Conservation (phyloP, 2,888 invertebrate species). For the Herminia tarsipennalis region DNA sequence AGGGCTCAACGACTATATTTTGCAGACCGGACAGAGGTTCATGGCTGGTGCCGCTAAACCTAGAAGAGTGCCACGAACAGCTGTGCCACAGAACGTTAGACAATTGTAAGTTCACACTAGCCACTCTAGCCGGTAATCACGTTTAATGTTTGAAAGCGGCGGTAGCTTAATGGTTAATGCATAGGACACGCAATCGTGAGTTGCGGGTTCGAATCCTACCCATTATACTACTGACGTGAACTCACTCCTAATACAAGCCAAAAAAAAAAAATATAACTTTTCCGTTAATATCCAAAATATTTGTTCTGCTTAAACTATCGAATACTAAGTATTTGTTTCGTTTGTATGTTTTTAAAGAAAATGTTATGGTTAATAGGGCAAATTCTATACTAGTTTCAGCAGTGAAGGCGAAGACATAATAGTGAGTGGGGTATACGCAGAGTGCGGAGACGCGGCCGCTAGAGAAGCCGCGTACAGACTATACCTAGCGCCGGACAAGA, state of each 20-base stretch:
- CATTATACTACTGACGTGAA: too few relatives aligned
- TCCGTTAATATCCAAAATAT: too few relatives aligned
- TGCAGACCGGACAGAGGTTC: slow-evolving; percentile 93
- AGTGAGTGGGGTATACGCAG: slow-evolving; percentile 93
- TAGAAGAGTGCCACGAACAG: slow-evolving; percentile 87
- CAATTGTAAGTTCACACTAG: slow-evolving; percentile 87
- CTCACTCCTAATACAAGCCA: not conserved
- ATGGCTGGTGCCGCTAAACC: slow-evolving; percentile 91
- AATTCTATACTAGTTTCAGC: slow-evolving; percentile 78
- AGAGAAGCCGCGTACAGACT: slow-evolving; percentile 96
- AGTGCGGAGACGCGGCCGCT: slow-evolving; percentile 91
- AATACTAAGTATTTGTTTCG: too few relatives aligned
- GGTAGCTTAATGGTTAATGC: not conserved
- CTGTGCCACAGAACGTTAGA: slow-evolving; percentile 89
- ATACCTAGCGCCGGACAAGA: slow-evolving; percentile 91
- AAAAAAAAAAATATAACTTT: too few relatives aligned
- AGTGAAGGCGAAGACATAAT: slow-evolving; percentile 90
- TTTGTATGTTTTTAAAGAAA: too few relatives aligned
- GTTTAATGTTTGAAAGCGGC: not conserved
- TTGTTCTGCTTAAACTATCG: too few relatives aligned
- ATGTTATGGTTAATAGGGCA: too few relatives aligned
- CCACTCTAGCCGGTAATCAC: too few relatives aligned
- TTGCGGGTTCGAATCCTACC: too few relatives aligned
- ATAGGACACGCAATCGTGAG: too few relatives aligned
- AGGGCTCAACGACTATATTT: slow-evolving; percentile 93